Percentiles rank a stretch among this genome's conserved stretches.
phyloP scores from a whole-genome alignment of 2,797 vertebrate genomes.

The Buceros bicornis region DNA sequence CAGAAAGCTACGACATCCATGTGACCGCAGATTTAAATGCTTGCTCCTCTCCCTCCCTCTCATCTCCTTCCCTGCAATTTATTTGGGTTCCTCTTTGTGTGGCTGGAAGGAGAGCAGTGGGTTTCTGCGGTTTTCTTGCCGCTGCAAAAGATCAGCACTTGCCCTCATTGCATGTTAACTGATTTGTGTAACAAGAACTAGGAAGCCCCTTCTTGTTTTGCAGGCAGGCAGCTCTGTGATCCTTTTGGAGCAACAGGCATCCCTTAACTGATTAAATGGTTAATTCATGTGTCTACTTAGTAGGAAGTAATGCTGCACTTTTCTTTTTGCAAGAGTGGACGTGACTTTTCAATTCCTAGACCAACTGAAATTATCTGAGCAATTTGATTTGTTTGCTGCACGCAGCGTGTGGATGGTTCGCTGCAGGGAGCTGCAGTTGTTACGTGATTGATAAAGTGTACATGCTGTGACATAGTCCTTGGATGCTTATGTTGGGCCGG shows the following conservation, averaged over 20 bases:
- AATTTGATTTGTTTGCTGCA: background rate
- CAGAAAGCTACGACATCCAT: rapidly evolving
- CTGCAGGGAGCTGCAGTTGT: rapidly evolving
- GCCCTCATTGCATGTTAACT: background rate
- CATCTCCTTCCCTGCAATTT: background rate
- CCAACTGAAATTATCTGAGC: background rate
- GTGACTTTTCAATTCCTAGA: background rate
- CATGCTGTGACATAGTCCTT: rapidly evolving
- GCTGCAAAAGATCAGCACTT: background rate
- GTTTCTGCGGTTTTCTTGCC: background rate
- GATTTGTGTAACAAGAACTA: background rate
- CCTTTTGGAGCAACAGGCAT: rapidly evolving
- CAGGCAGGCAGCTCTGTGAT: background rate
- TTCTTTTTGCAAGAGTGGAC: background rate
- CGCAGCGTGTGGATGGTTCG: rapidly evolving
- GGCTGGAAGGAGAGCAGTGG: background rate
- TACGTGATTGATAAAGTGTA: rapidly evolving
- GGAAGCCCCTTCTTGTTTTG: background rate
- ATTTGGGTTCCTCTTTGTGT: background rate
- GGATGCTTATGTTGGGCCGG: rapidly evolving
- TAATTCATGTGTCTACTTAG: rapidly evolving
- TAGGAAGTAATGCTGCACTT: background rate
- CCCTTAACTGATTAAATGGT: background rate
- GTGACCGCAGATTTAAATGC: background rate
- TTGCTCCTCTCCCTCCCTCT: background rate